These are phyloP conservation scores for Ahaetulla prasina DNA, from an alignment of 2,113 vertebrate species.

Conservation along the genomic window DNA sequence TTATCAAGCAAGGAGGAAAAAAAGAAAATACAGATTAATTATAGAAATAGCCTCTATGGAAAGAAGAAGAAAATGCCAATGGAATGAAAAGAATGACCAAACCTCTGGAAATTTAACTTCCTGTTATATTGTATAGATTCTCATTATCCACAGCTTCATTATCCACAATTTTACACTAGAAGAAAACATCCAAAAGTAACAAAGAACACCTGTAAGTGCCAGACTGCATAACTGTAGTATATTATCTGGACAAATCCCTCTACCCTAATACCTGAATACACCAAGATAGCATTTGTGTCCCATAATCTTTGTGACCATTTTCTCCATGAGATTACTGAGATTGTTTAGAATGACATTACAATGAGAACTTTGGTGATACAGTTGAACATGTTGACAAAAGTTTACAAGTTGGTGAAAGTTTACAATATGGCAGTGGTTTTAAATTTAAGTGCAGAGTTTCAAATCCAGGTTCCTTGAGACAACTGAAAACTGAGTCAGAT, in stretches of 20 bases:
- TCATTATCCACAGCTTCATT: neutral
- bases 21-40: neutral
- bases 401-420: neutral
- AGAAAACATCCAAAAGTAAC: neutral
- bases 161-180: neutral
- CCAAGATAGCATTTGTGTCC: neutral
- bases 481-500: neutral
- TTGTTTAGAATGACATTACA: neutral
- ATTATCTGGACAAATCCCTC: neutral
- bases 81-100: neutral
- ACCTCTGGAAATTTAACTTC: neutral
- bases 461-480: neutral
- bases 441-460: neutral
- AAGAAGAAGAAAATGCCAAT: neutral
- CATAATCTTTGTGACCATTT: neutral
- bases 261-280: neutral
- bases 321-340: neutral
- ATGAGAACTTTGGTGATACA: neutral
- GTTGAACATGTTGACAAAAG: neutral
- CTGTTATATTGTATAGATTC: neutral
- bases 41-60: neutral
- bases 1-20: neutral
- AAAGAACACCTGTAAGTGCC: neutral
- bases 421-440: neutral
- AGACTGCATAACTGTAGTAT: neutral